Evolutionary conservation across 2,113 vertebrate species (phyloP), one percentile per base, ranked within the genome.

Genomic region (Pongo pygmaeus): DNA sequence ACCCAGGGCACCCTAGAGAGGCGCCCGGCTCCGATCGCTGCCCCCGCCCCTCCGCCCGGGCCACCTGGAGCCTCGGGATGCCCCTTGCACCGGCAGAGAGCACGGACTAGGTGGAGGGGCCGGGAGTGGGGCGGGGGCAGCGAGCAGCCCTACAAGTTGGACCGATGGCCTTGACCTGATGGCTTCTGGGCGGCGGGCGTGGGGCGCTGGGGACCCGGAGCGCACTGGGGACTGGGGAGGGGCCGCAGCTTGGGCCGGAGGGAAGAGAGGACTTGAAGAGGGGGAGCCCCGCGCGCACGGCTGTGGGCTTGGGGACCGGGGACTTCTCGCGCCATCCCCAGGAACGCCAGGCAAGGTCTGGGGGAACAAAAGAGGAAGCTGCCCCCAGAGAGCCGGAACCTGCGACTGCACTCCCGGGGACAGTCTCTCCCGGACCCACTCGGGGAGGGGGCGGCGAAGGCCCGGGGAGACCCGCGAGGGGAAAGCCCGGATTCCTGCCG

Each of bases 361-460:
- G 35, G 57, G 59, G 70, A 67, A 96, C 94, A 92, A 95, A 95
- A 93, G 87, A 70, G n/a, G n/a, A 59, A 85, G 27, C 74, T 43
- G 83, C 35, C 64, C 50, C 85, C 84, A 2, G 70, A 32, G 35
- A 78, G 52, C 80, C 22, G 2, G 61, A 90, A 43, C 46, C 55
- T 59, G 85, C 14, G 32, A 30, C 38, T 20, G 48, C 5, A 59
- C 57, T 74, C 59, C 59, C 8, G 4, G n/a, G 40, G 59, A 61
- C 67, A 69, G 61, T 74, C 84, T 35, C 81, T 67, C 40, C 48
- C 1, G 6, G 85, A 77, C 74, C 80, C 52, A 78, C 80, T 80
- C 11, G 10, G 74, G 80, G 30, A 86, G 40, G 59, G 85, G 55
- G 55, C 27, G 2, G 80, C 16, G 35, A 84, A 72, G 64, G 61